Evolutionary conservation across 1,140 invertebrate species (phyloP), one percentile per base, ranked within the genome.

Genomic region (Drosophila arizonae): DNA sequence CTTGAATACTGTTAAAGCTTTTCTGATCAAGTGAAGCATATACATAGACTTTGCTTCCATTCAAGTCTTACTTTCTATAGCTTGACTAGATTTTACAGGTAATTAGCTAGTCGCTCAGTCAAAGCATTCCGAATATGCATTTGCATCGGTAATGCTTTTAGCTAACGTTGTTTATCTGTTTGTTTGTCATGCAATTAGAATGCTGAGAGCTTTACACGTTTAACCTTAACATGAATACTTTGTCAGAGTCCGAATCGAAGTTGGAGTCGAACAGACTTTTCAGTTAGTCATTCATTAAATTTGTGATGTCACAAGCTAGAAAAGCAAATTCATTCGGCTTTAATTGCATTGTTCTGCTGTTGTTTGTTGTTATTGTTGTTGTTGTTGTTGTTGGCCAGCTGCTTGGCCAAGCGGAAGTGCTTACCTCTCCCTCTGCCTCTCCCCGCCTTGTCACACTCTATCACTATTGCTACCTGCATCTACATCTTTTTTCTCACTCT

Each of bases 161-260:
- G 36, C 11, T 39, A 39, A 39, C 11, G 10, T 39, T 39, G 10
- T 39, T 11, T 39, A 39, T 39, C 36, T 39, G 17, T 21, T 17
- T 46, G 79, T 56, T 72, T 62, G 46, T 26, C 56, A 61, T 77
- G 72, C 72, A 70, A 71, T 74, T 74, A 74, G 66, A 74, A 76
- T 84, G 69, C 79, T 24, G 76, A 79, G 66, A 72, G 65, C 69
- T 81, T 72, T 67, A 74, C 70, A 86, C 73, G 61, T 77, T 78
- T 79, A 81, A 86, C 82, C 82, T 86, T 86, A 86, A 86, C 82
- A 86, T 77, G 65, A 87, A 86, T 86, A 64, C 64, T 17, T n/a
- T 55, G 41, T 67, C 51, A 60, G 52, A 48, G 43, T 28, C 10
- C 17, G 13, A 17, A n/a, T 64, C 68, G n/a, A n/a, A 55, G 56